phyloP scores from a whole-genome alignment of 2,797 vertebrate species.

The Hydrolagus colliei region DNA sequence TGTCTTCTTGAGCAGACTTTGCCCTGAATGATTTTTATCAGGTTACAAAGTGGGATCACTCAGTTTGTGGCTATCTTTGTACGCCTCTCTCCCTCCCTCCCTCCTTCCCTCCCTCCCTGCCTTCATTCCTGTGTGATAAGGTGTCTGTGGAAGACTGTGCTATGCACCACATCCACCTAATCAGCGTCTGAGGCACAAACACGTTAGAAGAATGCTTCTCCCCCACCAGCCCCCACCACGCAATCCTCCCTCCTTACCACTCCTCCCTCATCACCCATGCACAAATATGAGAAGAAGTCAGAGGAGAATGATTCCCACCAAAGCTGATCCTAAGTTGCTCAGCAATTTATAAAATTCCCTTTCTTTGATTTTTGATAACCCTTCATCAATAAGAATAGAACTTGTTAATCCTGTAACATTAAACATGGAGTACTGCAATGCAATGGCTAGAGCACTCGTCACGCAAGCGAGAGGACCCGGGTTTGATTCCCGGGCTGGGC shows the following conservation, averaged over 20 bases:
- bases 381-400: too few species aligned
- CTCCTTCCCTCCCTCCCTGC: constrained; percentile 36
- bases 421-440: too few species aligned
- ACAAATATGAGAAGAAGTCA: neutral
- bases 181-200: constrained; percentile 49
- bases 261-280: too few species aligned
- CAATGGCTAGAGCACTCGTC: too few species aligned
- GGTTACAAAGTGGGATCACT: constrained; percentile 39
- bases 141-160: constrained; percentile 53
- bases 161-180: constrained; percentile 52
- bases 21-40: neutral
- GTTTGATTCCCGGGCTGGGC: too few species aligned
- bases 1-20: neutral
- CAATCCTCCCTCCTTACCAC: too few species aligned
- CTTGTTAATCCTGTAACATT: too few species aligned
- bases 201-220: constrained; percentile 41
- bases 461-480: too few species aligned
- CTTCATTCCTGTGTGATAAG: constrained; percentile 51
- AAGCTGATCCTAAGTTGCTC: neutral
- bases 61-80: constrained; percentile 47
- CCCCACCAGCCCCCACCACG: neutral
- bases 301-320: neutral
- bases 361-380: neutral
- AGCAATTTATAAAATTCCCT: neutral
- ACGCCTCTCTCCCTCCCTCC: constrained; percentile 40